Base-by-base conservation (phyloP, 2,797 vertebrate genomes). In the Malacoctenus gilli region DNA sequence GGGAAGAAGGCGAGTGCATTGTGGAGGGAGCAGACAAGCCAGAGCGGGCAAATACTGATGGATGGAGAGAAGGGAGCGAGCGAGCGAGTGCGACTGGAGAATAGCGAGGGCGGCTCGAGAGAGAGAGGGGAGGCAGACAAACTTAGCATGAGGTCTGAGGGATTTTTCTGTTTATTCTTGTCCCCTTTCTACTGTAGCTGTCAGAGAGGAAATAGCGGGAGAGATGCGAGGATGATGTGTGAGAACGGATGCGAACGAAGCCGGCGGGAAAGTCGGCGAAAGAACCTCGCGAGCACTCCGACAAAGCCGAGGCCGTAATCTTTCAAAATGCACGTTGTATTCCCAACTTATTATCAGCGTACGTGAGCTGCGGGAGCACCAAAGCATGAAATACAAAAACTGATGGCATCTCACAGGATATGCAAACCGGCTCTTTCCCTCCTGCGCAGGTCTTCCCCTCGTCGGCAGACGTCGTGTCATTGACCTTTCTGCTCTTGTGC, bases 381-480 rank as follows among this genome's bases (percentile, higher is more conserved):
- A 54, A 35, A 58, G 39, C 77, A 78, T 75, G 69, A 84, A 76
- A 86, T 73, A 54, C 52, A 64, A 68, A 77, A 77, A 56, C 15
- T 3, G 21, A 71, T 49, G 58, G 49, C 62, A 59, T 63, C 55
- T 16, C 41, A 49, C 49, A 31, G 62, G 65, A 54, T 41, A 72
- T 68, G 44, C 63, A 63, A 76, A 80, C 50, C 36, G 14, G 16
- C 3, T 53, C 47, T 68, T 23, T n/a, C n/a, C n/a, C n/a, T n/a
- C n/a, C 61, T 47, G n/a, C 51, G 23, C 56, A 67, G 51, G 42
- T 52, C 10, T 48, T 19, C 51, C 38, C 32, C n/a, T 47, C 28
- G 28, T 50, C 9, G 67, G 51, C 36, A 72, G 43, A 74, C 49
- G 46, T 12, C 43, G 60, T 44, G 19, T 15, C 19, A 43, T 42